phyloP scores from a whole-genome alignment of 2,888 invertebrate species.

The Hirtodrosophila duncani region DNA sequence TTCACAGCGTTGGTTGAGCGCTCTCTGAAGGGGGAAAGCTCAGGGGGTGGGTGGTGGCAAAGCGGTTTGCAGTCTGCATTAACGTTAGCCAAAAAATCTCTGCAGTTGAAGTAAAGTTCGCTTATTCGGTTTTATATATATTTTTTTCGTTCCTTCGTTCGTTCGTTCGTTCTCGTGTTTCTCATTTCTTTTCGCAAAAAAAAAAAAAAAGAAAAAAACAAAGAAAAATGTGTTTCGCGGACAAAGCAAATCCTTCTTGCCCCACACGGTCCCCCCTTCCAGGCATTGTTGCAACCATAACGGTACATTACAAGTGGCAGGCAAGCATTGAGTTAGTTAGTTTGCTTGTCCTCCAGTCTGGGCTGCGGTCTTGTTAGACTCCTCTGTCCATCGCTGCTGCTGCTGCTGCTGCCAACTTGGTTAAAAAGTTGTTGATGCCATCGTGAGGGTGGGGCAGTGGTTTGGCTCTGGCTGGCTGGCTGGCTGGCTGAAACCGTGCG shows the following conservation, averaged over 20 bases:
- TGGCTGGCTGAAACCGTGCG: no score
- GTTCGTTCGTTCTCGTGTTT: not conserved
- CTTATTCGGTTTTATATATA: no score
- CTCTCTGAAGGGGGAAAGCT: no score
- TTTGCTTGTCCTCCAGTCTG: slow-evolving; percentile 31
- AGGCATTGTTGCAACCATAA: slow-evolving; percentile 46
- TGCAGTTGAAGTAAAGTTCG: slow-evolving; percentile 56
- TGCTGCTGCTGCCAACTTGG: slow-evolving; percentile 42
- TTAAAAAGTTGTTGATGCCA: slow-evolving; percentile 68
- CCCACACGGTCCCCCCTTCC: not conserved
- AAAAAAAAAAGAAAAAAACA: slow-evolving; percentile 10
- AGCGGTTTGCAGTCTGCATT: slow-evolving; percentile 45
- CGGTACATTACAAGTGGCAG: slow-evolving; percentile 63
- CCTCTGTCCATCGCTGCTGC: not conserved
- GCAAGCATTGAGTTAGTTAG: slow-evolving; percentile 61
- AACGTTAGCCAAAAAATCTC: slow-evolving; percentile 59
- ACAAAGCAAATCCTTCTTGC: slow-evolving; percentile 41
- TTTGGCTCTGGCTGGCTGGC: no score
- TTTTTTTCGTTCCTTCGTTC: slow-evolving; percentile 21
- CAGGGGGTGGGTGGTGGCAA: not conserved
- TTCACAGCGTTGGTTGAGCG: no score
- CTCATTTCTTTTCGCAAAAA: slow-evolving; percentile 7
- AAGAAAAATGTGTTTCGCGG: slow-evolving; percentile 48
- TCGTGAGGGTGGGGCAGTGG: slow-evolving; percentile 21
- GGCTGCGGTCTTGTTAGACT: no score